Conservation (phyloP, 2,888 invertebrate species). For the Ennomos erosarius region DNA sequence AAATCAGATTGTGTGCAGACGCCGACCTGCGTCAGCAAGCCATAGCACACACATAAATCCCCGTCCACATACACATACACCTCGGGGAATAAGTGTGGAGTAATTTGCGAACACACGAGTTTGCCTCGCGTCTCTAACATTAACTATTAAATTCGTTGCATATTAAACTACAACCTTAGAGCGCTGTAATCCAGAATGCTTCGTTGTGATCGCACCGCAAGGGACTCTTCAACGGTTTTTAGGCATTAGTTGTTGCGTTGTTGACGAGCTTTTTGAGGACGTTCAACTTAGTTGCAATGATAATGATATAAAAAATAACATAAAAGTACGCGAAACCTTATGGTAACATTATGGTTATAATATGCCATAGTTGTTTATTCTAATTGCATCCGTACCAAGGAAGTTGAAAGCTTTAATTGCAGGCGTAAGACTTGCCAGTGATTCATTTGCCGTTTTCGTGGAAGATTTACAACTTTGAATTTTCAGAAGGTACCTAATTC, state of each 20-base stretch:
- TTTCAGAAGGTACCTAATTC: no score
- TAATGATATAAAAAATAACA: conserved; percentile 5
- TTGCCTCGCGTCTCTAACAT: conserved; percentile 75
- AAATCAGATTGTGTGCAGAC: conserved; percentile 61
- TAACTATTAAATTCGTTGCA: conserved; percentile 85
- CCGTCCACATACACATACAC: conserved; percentile 60
- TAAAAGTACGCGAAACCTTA: no score
- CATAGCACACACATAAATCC: conserved; percentile 76
- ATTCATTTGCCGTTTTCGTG: no score
- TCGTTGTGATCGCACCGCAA: conserved; percentile 53
- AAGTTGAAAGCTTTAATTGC: no score
- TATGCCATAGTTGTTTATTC: no score
- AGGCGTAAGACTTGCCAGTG: no score
- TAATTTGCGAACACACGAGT: conserved; percentile 78
- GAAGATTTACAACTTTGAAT: no score
- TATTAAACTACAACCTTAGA: conserved; percentile 79
- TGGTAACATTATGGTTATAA: no score
- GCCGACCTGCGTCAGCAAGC: conserved; percentile 67
- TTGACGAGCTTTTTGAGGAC: conserved; percentile 28
- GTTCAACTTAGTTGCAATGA: conserved; percentile 19
- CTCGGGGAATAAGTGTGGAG: conserved; percentile 75
- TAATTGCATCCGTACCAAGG: no score
- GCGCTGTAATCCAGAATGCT: conserved; percentile 69
- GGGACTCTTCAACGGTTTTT: conserved; percentile 58
- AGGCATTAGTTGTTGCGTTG: conserved; percentile 42